Conservation (phyloP, 2,797 vertebrate genomes). For the Acipenser transmontanus region DNA sequence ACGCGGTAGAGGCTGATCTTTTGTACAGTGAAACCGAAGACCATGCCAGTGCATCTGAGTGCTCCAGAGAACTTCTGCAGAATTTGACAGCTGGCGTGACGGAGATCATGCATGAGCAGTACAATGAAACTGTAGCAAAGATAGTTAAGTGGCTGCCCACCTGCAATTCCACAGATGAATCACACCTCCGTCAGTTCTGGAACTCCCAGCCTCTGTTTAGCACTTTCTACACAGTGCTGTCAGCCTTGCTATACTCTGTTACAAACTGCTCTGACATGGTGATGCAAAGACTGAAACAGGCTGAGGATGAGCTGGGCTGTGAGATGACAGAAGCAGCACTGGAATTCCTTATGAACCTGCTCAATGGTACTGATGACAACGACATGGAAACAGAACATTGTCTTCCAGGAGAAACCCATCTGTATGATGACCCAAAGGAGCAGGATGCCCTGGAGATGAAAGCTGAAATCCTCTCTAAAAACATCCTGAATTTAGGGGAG, state of each 20-base stretch:
- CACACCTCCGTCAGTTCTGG: conserved; percentile 10
- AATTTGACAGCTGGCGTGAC: conserved; percentile 2
- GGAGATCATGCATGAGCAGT: background rate
- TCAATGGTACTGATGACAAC: background rate
- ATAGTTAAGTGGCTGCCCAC: conserved; percentile 1
- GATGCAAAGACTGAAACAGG: background rate
- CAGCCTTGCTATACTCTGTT: conserved; percentile 11
- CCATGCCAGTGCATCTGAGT: background rate
- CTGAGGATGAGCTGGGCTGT: conserved; percentile 12
- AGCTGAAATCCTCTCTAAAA: conserved; percentile 7
- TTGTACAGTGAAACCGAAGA: too few relatives aligned
- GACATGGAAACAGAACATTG: background rate
- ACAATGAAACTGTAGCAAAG: conserved; percentile 4
- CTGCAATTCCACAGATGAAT: conserved; percentile 9
- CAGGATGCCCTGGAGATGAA: conserved; percentile 7
- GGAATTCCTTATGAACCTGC: background rate
- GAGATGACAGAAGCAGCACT: background rate
- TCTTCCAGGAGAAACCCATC: background rate
- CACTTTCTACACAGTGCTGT: conserved; percentile 6
- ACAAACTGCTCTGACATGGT: conserved; percentile 8
- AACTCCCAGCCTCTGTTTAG: conserved; percentile 8
- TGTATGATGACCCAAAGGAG: background rate
- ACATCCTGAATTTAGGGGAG: conserved; percentile 12
- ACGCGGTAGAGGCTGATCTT: too few relatives aligned
- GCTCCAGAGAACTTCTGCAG: background rate